Base-by-base conservation (phyloP, 2,888 invertebrate species). In the Mycalesis mineus region DNA sequence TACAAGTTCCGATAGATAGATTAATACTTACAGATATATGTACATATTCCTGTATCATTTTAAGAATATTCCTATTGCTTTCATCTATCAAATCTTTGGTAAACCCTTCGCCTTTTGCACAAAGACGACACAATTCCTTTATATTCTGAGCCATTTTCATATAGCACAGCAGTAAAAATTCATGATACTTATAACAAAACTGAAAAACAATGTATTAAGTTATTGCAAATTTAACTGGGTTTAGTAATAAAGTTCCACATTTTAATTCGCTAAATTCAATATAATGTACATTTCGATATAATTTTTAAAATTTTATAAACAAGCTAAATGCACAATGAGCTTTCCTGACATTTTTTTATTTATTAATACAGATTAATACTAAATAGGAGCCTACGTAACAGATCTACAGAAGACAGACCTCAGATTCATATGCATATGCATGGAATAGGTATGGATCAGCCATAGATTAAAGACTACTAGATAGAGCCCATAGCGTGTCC, bases 111-210 rank as follows among this genome's bases (percentile, higher is more conserved):
- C 80, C 80, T 69, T 75, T 82, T 51, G 80, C 87, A 78, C 89
- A 89, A 56, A 89, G 65, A 75, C 89, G 80, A 75, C 89, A 89
- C 66, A 88, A 70, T 60, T 84, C 79, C 67, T 78, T 81, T 17
- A 82, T 55, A 57, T 65, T 58, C 57, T 64, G 59, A 54, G 63
- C 62, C 62, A 66, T 68, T 58, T 63, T 64, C 33, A 45, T 49
- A 58, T 42, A 57, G 22, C 17, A 41, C 22, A 33, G 42, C 22
- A 33, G 39, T 33, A 42, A 37, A 52, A 9, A 52, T 48, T 47
- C 61, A 58, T 61, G 15, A 28, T 55, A 45, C 47, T 29, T 33
- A 15, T 14, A 28, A 7, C 28, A 39, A 45, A 53, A 41, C 37
- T 33, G 28, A 41, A 37, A 51, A 22, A 39, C 33, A 9, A 33